Evolutionary conservation across 1,140 invertebrate species (phyloP).

Genomic region (Bathynomus jamesi): DNA sequence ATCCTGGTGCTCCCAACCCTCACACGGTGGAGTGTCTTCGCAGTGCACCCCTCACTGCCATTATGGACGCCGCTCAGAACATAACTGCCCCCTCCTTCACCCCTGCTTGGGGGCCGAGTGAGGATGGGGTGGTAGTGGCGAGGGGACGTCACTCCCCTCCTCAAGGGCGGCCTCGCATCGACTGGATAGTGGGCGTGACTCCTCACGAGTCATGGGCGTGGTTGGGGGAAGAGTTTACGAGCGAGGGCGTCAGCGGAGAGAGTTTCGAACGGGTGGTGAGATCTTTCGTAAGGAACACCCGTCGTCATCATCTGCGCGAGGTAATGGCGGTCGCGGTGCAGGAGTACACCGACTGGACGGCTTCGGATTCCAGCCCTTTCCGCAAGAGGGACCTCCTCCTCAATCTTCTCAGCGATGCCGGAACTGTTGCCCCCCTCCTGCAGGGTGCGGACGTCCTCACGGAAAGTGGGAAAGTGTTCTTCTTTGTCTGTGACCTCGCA

Average conservation of each 20-base stretch:
- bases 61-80: conserved; percentile 59
- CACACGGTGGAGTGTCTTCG: conserved; percentile 57
- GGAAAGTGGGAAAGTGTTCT: conserved; percentile 18
- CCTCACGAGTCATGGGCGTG: conserved; percentile 34
- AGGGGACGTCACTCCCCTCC: conserved; percentile 6
- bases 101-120: conserved; percentile 72
- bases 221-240: conserved; percentile 29
- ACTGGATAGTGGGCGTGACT: conserved; percentile 23
- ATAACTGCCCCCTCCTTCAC: conserved; percentile 73
- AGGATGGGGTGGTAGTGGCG: conserved; percentile 72
- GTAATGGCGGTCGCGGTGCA: conserved; percentile 57
- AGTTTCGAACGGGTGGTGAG: conserved; percentile 29
- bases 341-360: conserved; percentile 53
- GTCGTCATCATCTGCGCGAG: conserved; percentile 44
- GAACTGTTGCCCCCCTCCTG: conserved; percentile 27
- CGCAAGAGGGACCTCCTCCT: conserved; percentile 40
- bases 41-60: conserved; percentile 62
- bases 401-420: conserved; percentile 28
- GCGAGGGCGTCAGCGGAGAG: conserved; percentile 24
- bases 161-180: conserved; percentile 73
- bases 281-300: conserved; percentile 36
- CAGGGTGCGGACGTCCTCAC: conserved; percentile 26
- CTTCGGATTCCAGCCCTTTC: conserved; percentile 40
- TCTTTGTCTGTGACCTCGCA: conserved; percentile 21
- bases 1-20: conserved; percentile 16